These are phyloP conservation scores for Centroberyx gerrardi DNA, from an alignment of 2,797 vertebrate species.

Conservation along the genomic window DNA sequence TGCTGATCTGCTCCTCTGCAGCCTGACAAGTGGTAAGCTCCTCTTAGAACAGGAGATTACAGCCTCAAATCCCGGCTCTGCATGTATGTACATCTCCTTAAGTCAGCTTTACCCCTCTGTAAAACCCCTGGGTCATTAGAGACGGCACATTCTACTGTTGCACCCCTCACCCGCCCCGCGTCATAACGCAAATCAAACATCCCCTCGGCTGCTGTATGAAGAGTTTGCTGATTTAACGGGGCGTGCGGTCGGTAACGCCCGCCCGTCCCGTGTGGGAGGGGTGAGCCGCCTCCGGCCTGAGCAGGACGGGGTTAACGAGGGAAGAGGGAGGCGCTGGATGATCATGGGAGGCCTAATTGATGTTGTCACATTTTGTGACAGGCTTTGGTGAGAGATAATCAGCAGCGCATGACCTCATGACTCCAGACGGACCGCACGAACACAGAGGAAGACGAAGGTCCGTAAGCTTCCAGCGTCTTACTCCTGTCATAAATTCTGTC, in stretches of 20 bases:
- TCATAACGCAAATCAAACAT: slow-evolving; percentile 25
- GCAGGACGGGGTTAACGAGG: slow-evolving; percentile 3
- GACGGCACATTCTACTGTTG: slow-evolving; percentile 39
- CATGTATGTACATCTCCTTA: slow-evolving; percentile 80
- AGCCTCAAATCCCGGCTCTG: slow-evolving; percentile 81
- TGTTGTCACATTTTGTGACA: slow-evolving; percentile 47
- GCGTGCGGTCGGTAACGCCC: not conserved
- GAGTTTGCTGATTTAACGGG: not conserved
- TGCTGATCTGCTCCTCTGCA: slow-evolving; percentile 64
- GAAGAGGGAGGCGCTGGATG: slow-evolving; percentile 5
- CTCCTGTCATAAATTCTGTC: too few relatives aligned
- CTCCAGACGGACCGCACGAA: slow-evolving; percentile 1
- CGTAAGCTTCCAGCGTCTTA: too few relatives aligned
- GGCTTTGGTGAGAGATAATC: slow-evolving; percentile 42
- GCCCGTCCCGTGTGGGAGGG: not conserved
- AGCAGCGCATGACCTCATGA: slow-evolving; percentile 20
- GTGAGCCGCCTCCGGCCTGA: not conserved
- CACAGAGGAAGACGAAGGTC: not conserved
- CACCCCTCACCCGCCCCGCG: slow-evolving; percentile 9
- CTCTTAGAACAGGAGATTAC: slow-evolving; percentile 80
- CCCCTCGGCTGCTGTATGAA: not conserved
- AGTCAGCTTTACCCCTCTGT: slow-evolving; percentile 73
- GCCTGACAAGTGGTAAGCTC: slow-evolving; percentile 78
- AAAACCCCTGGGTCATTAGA: slow-evolving; percentile 78
- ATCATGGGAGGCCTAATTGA: slow-evolving; percentile 37